Evolutionary conservation across 1,140 invertebrate genomes (phyloP), one percentile per base, ranked within the genome.

Genomic region (Chymomyza costata): DNA sequence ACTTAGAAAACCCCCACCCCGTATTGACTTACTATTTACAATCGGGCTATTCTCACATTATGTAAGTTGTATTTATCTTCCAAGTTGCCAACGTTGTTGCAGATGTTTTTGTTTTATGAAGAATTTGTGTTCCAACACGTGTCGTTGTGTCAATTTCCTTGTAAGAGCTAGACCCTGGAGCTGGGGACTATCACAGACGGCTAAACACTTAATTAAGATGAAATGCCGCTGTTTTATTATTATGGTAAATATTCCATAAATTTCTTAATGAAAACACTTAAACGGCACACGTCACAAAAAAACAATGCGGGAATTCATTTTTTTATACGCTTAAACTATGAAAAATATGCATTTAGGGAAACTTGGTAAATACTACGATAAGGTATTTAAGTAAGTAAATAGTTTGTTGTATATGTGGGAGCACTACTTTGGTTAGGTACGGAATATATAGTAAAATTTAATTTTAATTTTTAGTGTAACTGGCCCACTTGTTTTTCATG

Each of bases 241-340:
- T 40, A 63, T 45, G 50, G 59, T 66, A 66, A 63, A 63, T 66
- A 66, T 40, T 43, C 39, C 63, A 66, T 66, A 66, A 66, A 66
- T 66, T 53, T 39, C 17, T 48, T 62, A 66, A 66, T 66, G 59
- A 66, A 66, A 63, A 58, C 54, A 66, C 63, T 66, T 66, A 62
- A 28, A 66, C 44, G 57, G 32, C 66, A 63, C 73, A 80, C 73
- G 73, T 73, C 41, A 35, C 50, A 61, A 80, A 60, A 78, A 78
- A 80, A 71, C 71, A 67, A 65, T 80, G 73, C 63, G 64, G 46
- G 52, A 80, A 67, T 73, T 54, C 46, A 57, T 45, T 53, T 61
- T 28, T 61, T 65, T 57, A 58, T 62, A 57, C 62, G 28, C 43
- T 15, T 25, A 45, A 43, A 56, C 18, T 43, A 43, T 35, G n/a